phyloP scores from a whole-genome alignment of 1,140 invertebrate genomes.

The Rhopalosiphum maidis region DNA sequence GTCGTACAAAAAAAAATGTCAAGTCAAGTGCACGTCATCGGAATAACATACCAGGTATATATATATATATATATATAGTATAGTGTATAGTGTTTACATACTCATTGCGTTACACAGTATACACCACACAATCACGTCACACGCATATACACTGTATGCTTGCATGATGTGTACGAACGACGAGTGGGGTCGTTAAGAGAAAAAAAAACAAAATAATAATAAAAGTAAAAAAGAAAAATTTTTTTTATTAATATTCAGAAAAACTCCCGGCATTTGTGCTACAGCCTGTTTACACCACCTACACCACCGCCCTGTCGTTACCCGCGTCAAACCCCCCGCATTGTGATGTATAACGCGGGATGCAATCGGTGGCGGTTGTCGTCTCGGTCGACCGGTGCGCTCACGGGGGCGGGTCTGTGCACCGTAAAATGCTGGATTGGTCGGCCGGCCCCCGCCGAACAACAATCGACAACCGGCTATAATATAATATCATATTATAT shows the following conservation, averaged over 20 bases:
- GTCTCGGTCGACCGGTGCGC: neutral
- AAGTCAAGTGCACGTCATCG: neutral
- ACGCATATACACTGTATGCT: too few relatives aligned
- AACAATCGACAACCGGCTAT: conserved; percentile 46
- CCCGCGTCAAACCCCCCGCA: neutral
- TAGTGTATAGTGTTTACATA: neutral
- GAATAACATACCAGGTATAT: neutral
- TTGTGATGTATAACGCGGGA: neutral
- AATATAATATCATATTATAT: neutral
- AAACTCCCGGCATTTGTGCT: conserved; percentile 1
- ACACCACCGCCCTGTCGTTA: neutral
- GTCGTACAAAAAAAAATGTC: conserved; percentile 31
- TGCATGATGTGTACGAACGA: too few relatives aligned
- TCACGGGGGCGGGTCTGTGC: conserved; percentile 37
- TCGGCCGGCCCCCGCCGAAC: conserved; percentile 2
- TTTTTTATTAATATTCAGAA: neutral
- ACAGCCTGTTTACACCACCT: neutral
- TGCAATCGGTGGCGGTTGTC: neutral
- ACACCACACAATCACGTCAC: neutral
- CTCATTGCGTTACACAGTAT: neutral
- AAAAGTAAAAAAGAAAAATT: neutral
- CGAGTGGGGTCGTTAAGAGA: too few relatives aligned
- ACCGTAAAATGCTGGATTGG: conserved; percentile 53
- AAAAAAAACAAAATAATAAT: too few relatives aligned
- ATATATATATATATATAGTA: neutral